These are phyloP conservation scores for Chaetoderma sp. DNA, from an alignment of 2,888 invertebrate species.

Conservation along the genomic window DNA sequence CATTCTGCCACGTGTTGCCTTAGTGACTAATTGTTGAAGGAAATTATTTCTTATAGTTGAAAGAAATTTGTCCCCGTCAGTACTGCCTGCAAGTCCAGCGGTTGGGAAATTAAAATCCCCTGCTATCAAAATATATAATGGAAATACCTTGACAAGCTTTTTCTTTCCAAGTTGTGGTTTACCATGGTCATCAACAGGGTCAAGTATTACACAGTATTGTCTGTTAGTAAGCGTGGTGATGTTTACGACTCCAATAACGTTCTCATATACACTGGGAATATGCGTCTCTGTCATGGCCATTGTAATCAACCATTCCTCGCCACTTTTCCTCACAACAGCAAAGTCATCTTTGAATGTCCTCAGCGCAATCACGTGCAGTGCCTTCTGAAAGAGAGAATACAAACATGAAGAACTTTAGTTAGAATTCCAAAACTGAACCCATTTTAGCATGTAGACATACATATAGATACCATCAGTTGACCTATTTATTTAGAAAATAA, in stretches of 20 bases:
- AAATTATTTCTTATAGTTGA: no score
- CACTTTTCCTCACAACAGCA: constrained; percentile 69
- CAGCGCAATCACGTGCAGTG: constrained; percentile 70
- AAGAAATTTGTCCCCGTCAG: no score
- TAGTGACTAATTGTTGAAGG: no score
- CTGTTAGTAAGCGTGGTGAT: constrained; percentile 71
- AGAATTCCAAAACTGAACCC: no score
- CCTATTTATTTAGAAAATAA: no score
- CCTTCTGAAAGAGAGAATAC: constrained; percentile 68
- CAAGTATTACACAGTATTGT: constrained; percentile 71
- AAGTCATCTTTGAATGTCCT: constrained; percentile 71
- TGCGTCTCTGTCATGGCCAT: constrained; percentile 71
- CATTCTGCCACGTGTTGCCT: no score
- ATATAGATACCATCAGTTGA: no score
- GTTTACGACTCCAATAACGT: constrained; percentile 69
- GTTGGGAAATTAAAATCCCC: no score
- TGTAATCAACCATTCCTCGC: constrained; percentile 72
- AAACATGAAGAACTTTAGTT: no score
- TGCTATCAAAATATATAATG: no score
- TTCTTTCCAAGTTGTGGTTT: constrained; percentile 71
- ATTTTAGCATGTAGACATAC: no score
- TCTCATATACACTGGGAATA: constrained; percentile 72
- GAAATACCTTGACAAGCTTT: constrained; percentile 69
- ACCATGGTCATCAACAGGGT: constrained; percentile 68
- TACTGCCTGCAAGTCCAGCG: no score